Conservation (phyloP, 2,888 invertebrate species). For the Eueremaeus valkanovi region DNA sequence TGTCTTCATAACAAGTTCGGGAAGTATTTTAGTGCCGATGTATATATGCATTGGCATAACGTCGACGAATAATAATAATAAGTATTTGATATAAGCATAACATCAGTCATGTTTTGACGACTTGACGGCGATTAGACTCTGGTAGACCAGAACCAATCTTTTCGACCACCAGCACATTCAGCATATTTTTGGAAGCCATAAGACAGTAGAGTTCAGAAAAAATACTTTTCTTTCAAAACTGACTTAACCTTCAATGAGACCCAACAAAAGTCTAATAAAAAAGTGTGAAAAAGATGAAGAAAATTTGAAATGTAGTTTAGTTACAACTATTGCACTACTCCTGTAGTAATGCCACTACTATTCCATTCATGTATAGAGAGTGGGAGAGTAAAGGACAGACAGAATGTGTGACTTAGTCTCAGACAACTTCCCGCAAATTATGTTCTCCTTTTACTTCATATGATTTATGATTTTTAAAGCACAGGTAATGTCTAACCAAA, state of each 20-base stretch:
- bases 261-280: background rate
- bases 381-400: no score
- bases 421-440: background rate
- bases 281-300: slow-evolving; percentile 11
- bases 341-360: background rate
- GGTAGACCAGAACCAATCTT: slow-evolving; percentile 28
- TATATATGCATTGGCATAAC: background rate
- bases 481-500: background rate
- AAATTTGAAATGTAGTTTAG: background rate
- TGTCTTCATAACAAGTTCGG: slow-evolving; percentile 33
- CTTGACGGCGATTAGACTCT: slow-evolving; percentile 13
- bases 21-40: background rate
- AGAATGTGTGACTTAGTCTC: background rate
- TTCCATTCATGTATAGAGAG: background rate
- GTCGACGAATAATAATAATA: background rate
- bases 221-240: background rate
- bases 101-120: slow-evolving; percentile 30
- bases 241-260: background rate
- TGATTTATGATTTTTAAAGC: slow-evolving; percentile 12
- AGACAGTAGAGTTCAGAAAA: background rate
- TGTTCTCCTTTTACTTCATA: background rate
- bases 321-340: background rate
- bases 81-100: slow-evolving; percentile 13
- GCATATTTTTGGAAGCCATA: background rate
- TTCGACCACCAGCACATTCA: slow-evolving; percentile 17